Evolutionary conservation across 2,113 vertebrate genomes (phyloP).

Genomic region (Limanda limanda): DNA sequence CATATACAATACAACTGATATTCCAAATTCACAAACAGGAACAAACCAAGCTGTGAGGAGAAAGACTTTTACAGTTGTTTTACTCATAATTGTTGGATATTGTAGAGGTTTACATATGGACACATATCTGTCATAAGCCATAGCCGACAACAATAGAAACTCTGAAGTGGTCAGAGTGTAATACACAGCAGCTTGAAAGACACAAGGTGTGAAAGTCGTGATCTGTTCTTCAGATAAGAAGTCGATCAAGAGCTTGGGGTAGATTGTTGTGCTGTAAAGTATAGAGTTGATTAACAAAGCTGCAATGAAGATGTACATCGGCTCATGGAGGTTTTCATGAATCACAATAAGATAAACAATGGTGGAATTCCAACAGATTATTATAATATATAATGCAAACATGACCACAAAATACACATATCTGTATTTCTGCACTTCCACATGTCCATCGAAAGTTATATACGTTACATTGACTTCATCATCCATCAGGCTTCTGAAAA

Average conservation of each 20-base stretch:
- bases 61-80: neutral
- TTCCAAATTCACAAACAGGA: neutral
- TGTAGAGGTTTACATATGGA: constrained; percentile 35
- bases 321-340: constrained; percentile 23
- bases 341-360: neutral
- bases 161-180: constrained; percentile 1
- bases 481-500: neutral
- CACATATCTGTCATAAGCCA: constrained; percentile 30
- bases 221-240: constrained; percentile 29
- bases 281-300: constrained; percentile 27
- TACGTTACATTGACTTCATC: neutral
- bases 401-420: constrained; percentile 26
- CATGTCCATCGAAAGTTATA: neutral
- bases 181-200: neutral
- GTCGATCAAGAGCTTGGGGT: constrained; percentile 29
- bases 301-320: constrained; percentile 37
- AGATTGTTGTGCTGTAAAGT: constrained; percentile 4
- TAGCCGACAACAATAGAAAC: constrained; percentile 27
- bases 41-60: constrained; percentile 10
- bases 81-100: constrained; percentile 12
- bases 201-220: neutral
- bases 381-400: neutral
- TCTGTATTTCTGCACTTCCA: constrained; percentile 15
- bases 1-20: neutral
- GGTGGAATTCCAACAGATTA: constrained; percentile 13